Evolutionary conservation across 2,113 vertebrate genomes (phyloP).

Genomic region (Phyllostomus discolor): DNA sequence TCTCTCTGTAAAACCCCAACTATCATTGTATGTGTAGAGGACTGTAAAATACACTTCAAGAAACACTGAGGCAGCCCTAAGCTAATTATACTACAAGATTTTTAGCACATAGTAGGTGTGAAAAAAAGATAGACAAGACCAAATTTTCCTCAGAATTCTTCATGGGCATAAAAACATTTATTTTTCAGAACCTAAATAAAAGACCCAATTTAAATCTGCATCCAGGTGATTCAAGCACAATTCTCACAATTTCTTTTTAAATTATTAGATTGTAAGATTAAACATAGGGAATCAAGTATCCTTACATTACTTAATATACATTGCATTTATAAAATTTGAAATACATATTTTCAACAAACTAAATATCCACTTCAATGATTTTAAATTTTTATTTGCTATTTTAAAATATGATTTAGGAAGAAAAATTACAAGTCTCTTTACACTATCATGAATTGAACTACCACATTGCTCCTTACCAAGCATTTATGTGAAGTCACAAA

Average conservation of each 20-base stretch:
- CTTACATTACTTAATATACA: neutral
- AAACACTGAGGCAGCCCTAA: neutral
- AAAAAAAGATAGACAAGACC: neutral
- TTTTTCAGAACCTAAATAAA: constrained; percentile 2
- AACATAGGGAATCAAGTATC: neutral
- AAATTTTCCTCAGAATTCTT: neutral
- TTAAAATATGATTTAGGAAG: neutral
- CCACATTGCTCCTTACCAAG: neutral
- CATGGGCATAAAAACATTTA: neutral
- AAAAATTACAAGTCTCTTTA: neutral
- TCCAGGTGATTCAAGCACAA: neutral
- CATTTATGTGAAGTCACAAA: neutral
- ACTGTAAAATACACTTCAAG: neutral
- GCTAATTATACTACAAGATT: neutral
- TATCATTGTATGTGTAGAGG: neutral
- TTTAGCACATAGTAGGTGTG: neutral
- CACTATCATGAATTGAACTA: neutral
- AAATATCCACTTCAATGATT: neutral
- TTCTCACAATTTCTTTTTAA: neutral
- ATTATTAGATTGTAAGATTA: neutral
- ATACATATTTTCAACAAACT: neutral
- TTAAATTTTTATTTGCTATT: neutral
- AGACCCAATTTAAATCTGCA: neutral
- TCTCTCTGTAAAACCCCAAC: neutral
- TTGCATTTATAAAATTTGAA: neutral